Evolutionary conservation across 2,888 invertebrate genomes (phyloP).

Genomic region (Oasisia sp.): DNA sequence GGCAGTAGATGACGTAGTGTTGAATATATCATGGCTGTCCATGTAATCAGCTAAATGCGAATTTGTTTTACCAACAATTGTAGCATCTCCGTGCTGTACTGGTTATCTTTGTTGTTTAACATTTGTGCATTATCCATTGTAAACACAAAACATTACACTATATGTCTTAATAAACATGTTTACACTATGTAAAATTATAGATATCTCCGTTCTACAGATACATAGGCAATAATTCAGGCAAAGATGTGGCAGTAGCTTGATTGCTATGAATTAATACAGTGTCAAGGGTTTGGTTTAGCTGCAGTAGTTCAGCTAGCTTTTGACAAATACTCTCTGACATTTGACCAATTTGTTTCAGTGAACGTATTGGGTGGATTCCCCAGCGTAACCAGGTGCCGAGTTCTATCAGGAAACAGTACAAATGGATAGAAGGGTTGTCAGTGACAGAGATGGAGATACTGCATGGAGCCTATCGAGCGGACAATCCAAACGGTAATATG

Average conservation of each 20-base stretch:
- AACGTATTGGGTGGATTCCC: slow-evolving; percentile 50
- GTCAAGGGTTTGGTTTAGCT: too few species aligned
- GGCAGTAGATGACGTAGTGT: neutral
- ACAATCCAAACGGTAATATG: slow-evolving; percentile 47
- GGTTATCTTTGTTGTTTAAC: neutral
- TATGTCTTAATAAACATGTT: neutral
- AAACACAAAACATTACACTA: neutral
- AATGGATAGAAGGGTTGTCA: slow-evolving; percentile 46
- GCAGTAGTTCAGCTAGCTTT: too few species aligned
- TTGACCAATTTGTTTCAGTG: slow-evolving; percentile 34
- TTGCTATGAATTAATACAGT: too few species aligned
- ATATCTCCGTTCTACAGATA: too few species aligned
- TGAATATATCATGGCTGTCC: neutral
- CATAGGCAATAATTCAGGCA: too few species aligned
- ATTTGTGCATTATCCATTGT: neutral
- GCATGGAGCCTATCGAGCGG: slow-evolving; percentile 46
- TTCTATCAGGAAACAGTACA: slow-evolving; percentile 40
- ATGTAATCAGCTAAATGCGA: neutral
- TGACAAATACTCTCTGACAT: neutral
- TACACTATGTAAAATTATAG: neutral
- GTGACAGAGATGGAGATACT: slow-evolving; percentile 53
- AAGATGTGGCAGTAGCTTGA: too few species aligned
- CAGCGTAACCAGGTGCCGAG: slow-evolving; percentile 39
- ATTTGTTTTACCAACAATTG: too few species aligned
- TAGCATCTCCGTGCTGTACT: too few species aligned